Conservation (phyloP, 2,888 invertebrate species). For the Hedychridium roseum region DNA sequence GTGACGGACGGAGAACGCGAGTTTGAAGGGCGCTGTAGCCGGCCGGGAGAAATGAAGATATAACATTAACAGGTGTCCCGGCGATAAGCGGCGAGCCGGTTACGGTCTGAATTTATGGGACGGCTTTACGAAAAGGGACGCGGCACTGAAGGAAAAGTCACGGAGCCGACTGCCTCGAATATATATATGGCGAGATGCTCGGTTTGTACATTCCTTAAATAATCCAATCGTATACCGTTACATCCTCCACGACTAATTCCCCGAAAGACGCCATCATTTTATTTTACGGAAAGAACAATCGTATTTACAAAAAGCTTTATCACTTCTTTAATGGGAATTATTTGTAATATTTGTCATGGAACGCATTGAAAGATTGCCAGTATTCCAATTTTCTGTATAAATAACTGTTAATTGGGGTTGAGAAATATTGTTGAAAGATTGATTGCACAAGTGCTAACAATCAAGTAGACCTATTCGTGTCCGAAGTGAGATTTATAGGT, state of each 20-base stretch:
- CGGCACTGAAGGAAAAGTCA: not conserved
- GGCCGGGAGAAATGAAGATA: not conserved
- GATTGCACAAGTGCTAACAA: too few relatives aligned
- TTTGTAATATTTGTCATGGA: too few relatives aligned
- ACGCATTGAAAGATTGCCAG: too few relatives aligned
- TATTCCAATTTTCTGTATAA: too few relatives aligned
- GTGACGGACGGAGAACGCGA: not conserved
- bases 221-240: slow-evolving; percentile 9
- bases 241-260: slow-evolving; percentile 1
- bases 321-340: too few relatives aligned
- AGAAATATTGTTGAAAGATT: too few relatives aligned
- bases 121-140: not conserved
- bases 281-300: too few relatives aligned
- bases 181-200: slow-evolving; percentile 8
- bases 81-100: not conserved
- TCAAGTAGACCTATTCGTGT: too few relatives aligned
- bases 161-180: not conserved
- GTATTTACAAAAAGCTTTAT: too few relatives aligned
- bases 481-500: too few relatives aligned
- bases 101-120: not conserved
- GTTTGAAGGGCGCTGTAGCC: not conserved
- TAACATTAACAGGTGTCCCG: slow-evolving; percentile 2
- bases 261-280: too few relatives aligned
- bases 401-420: too few relatives aligned
- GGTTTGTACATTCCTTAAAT: slow-evolving; percentile 20